Base-by-base conservation (phyloP, 1,140 invertebrate species). In the Euwallacea similis region DNA sequence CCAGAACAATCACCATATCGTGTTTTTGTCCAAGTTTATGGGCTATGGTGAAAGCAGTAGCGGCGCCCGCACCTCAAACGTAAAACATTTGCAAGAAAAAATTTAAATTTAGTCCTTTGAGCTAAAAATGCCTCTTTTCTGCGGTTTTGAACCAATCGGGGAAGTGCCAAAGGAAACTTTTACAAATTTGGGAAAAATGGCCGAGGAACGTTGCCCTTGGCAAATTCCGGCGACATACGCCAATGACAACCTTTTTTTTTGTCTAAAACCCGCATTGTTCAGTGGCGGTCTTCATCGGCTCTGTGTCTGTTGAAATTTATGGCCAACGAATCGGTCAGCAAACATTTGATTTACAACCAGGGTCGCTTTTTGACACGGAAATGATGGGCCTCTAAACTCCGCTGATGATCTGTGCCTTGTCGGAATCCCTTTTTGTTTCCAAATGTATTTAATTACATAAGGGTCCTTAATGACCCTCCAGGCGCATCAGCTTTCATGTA, bases 271-370 rank as follows among this genome's bases (percentile, higher is more conserved):
- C 65, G 59, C 44, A 42, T 68, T 68, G 54, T 68, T 21, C 47
- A 56, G 47, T 50, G 42, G 61, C 43, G 21, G 61, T 63, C 61
- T 46, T 63, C 61, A 63, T 63, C 61, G 42, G 59, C 11, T 61
- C 42, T 42, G 4, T 61, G 42, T 43, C 4, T 6, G 3, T 33
- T 7, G 33, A 66, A 61, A 60, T 68, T 68, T 68, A 68, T 61
- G 55, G 21, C 56, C 55, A 47, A 54, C 59, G 47, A 60, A 59
- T 63, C 61, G 54, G 54, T 46, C 66, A 68, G 66, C 55, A 68
- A 44, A 60, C 66, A 47, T 21, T 44, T 68, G 66, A 68, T 68
- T 59, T 68, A 68, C 66, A 68, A 33, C 66, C 42, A 53, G 64
- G 50, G 64, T 55, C 10, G 15, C 42, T 56, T 66, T 55, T 56